These are phyloP conservation scores for Hydrotaea cyrtoneurina DNA, from an alignment of 2,888 invertebrate genomes.

Conservation along the genomic window DNA sequence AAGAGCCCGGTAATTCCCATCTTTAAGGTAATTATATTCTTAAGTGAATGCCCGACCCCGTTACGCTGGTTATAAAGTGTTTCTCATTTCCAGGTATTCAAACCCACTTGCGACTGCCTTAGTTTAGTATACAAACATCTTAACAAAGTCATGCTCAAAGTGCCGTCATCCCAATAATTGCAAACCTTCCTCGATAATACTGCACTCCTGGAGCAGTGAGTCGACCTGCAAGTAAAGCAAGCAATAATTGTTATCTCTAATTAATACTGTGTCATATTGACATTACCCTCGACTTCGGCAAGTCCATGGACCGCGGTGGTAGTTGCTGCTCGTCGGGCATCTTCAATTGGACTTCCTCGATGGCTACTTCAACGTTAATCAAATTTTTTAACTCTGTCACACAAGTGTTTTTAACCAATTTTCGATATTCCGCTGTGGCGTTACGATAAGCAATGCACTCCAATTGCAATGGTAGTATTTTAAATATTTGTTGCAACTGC, in stretches of 20 bases:
- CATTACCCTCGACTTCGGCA: slow-evolving; percentile 42
- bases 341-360: slow-evolving; percentile 71
- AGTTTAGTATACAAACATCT: slow-evolving; percentile 76
- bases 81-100: slow-evolving; percentile 74
- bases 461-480: slow-evolving; percentile 72
- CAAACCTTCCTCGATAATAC: slow-evolving; percentile 57
- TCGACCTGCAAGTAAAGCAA: slow-evolving; percentile 67
- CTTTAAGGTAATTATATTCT: slow-evolving; percentile 76
- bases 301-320: slow-evolving; percentile 2
- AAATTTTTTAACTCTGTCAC: slow-evolving; percentile 73
- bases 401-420: slow-evolving; percentile 72
- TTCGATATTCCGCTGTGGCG: slow-evolving; percentile 71
- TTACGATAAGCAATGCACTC: slow-evolving; percentile 71
- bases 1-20: slow-evolving; percentile 78
- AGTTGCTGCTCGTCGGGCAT: slow-evolving; percentile 69
- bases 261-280: background rate
- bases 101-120: slow-evolving; percentile 79
- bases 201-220: slow-evolving; percentile 67
- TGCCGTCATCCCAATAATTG: slow-evolving; percentile 36
- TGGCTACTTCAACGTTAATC: slow-evolving; percentile 73
- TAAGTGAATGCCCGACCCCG: background rate
- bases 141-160: slow-evolving; percentile 68
- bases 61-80: background rate
- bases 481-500: slow-evolving; percentile 73
- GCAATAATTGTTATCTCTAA: too few relatives aligned